Percentiles rank a stretch among this genome's conserved stretches.
These are phyloP conservation scores for Sciurus niger DNA, from an alignment of 2,113 vertebrate genomes.

Conservation along the genomic window DNA sequence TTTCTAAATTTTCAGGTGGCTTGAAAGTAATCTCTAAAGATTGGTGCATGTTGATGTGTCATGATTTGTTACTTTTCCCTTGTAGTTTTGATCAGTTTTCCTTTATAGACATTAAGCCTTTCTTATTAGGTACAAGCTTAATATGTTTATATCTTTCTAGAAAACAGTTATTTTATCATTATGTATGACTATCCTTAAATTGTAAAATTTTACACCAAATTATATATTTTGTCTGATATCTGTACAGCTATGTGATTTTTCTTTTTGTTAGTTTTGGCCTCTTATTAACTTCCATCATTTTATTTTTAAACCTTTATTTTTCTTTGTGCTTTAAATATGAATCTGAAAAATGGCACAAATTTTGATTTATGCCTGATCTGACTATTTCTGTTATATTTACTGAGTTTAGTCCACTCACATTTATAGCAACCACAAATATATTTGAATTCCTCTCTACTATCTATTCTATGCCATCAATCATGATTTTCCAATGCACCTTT, in stretches of 20 bases:
- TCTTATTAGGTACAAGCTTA: not conserved
- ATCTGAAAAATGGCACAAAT: not conserved
- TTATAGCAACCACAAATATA: not conserved
- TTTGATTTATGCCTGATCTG: not conserved
- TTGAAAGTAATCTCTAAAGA: not conserved
- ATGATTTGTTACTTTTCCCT: not conserved
- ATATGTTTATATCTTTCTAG: not conserved
- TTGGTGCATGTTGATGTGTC: not conserved
- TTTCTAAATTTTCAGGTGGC: not conserved
- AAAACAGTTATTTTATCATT: not conserved
- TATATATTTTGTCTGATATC: not conserved
- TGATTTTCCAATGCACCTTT: not conserved
- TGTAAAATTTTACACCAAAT: not conserved
- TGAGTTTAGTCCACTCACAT: not conserved
- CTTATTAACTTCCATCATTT: not conserved
- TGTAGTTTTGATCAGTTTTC: not conserved
- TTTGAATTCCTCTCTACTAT: not conserved
- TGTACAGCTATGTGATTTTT: not conserved
- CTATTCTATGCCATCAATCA: not conserved
- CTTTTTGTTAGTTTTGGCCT: not conserved
- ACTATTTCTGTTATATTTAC: not conserved
- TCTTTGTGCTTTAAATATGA: not conserved
- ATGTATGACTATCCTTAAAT: not conserved
- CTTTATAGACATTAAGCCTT: not conserved
- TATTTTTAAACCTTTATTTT: not conserved